These are phyloP conservation scores for Cancer borealis DNA, from an alignment of 2,888 invertebrate species.

Conservation along the genomic window DNA sequence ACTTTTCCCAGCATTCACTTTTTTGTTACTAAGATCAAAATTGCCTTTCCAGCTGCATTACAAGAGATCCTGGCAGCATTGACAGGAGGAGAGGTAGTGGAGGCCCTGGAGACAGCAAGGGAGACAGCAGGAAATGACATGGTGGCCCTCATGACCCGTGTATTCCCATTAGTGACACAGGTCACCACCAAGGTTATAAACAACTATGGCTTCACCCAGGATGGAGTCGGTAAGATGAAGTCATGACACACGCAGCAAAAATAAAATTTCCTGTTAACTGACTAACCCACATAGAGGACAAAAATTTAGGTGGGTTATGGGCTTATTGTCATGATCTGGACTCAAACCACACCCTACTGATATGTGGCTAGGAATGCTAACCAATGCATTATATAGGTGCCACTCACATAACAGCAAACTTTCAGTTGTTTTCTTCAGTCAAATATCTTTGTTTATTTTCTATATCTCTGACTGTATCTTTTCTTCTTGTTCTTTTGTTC, in stretches of 20 bases:
- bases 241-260: background rate
- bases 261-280: background rate
- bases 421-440: too few species aligned
- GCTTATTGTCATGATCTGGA: too few species aligned
- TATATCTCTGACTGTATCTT: too few species aligned
- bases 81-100: constrained; percentile 67
- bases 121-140: constrained; percentile 95
- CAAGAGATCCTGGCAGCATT: constrained; percentile 64
- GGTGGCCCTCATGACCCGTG: constrained; percentile 94
- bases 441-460: too few species aligned
- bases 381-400: too few species aligned
- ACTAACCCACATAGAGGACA: background rate
- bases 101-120: constrained; percentile 88
- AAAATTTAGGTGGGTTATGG: background rate
- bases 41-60: constrained; percentile 61
- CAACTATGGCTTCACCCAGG: constrained; percentile 90
- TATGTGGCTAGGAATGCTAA: too few species aligned
- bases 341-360: too few species aligned
- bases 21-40: background rate
- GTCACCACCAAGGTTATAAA: constrained; percentile 94
- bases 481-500: too few species aligned
- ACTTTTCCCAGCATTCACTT: too few species aligned
- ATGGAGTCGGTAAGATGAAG: constrained; percentile 87
- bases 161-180: constrained; percentile 94
- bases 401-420: too few species aligned